phyloP scores from a whole-genome alignment of 2,888 invertebrate genomes.

The Diarsia mendica region DNA sequence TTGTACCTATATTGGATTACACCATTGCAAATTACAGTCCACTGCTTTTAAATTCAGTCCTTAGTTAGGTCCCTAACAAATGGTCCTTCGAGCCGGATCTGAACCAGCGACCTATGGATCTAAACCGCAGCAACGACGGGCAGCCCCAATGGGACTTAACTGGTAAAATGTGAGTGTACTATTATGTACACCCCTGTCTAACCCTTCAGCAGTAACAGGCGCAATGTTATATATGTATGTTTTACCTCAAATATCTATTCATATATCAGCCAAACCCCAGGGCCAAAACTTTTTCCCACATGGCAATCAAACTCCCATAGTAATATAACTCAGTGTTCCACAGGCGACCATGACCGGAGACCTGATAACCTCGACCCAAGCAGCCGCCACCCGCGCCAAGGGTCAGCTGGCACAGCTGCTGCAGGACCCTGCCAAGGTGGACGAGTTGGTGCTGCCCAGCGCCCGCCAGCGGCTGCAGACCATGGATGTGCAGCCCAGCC shows the following conservation, averaged over 20 bases:
- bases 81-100: too few species aligned
- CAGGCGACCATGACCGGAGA: conserved; percentile 94
- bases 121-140: too few species aligned
- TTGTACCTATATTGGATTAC: too few species aligned
- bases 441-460: conserved; percentile 78
- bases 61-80: too few species aligned
- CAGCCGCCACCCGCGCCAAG: conserved; percentile 91
- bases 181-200: too few species aligned
- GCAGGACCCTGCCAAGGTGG: conserved; percentile 64
- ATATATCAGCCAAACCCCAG: not conserved
- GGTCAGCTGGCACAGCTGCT: conserved; percentile 77
- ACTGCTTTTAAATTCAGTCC: too few species aligned
- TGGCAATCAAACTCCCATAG: conserved; percentile 16
- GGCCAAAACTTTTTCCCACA: not conserved
- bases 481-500: conserved; percentile 71
- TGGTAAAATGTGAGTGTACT: too few species aligned
- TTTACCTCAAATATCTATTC: not conserved
- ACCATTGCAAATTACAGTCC: too few species aligned
- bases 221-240: not conserved
- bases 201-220: too few species aligned
- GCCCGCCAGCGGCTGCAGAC: conserved; percentile 76
- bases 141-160: too few species aligned
- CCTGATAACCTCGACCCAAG: conserved; percentile 91
- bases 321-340: conserved; percentile 47
- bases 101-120: too few species aligned